A percentile compares a stretch with the other conserved stretches of the same genome.
Evolutionary conservation across 2,888 invertebrate genomes (phyloP).

Genomic region (Cerceris ruficornis): DNA sequence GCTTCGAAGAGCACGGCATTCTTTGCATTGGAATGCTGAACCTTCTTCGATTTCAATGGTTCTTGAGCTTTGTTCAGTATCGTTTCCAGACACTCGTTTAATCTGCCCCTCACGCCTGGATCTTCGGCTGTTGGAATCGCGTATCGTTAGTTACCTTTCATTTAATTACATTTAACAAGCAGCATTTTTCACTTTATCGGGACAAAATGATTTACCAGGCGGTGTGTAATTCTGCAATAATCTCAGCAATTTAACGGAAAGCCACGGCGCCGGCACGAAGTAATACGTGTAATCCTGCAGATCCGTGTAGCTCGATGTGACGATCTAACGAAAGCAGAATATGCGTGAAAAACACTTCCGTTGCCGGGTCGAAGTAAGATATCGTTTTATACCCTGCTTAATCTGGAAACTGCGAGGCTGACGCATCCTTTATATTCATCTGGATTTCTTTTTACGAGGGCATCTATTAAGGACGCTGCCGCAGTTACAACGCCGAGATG

Average conservation of each 20-base stretch:
- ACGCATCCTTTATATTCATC: slow-evolving; percentile 99
- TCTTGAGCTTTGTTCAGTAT: slow-evolving; percentile 99
- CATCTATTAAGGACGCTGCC: slow-evolving; percentile 98
- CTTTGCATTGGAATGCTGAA: slow-evolving; percentile 99
- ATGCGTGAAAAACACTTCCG: slow-evolving; percentile 21
- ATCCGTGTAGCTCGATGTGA: slow-evolving; percentile 99
- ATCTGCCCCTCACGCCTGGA: slow-evolving; percentile 96
- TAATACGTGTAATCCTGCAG: slow-evolving; percentile 99
- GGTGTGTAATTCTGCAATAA: slow-evolving; percentile 99
- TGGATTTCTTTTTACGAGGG: slow-evolving; percentile 98
- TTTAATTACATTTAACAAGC: not conserved
- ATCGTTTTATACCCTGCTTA: slow-evolving; percentile 88
- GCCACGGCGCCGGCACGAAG: slow-evolving; percentile 99
- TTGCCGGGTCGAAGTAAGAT: not conserved
- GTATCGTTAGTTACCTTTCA: not conserved
- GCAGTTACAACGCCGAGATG: slow-evolving; percentile 99
- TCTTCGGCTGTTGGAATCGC: slow-evolving; percentile 87
- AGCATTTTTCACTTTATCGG: not conserved
- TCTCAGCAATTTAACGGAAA: slow-evolving; percentile 97
- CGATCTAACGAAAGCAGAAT: slow-evolving; percentile 86
- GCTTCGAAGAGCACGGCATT: slow-evolving; percentile 99
- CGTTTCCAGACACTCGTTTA: slow-evolving; percentile 99
- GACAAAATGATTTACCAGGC: slow-evolving; percentile 85
- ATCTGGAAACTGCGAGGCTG: slow-evolving; percentile 97
- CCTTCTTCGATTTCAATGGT: slow-evolving; percentile 99